These are phyloP conservation scores for Gobiocypris rarus DNA, from an alignment of 2,113 vertebrate genomes.

Conservation along the genomic window DNA sequence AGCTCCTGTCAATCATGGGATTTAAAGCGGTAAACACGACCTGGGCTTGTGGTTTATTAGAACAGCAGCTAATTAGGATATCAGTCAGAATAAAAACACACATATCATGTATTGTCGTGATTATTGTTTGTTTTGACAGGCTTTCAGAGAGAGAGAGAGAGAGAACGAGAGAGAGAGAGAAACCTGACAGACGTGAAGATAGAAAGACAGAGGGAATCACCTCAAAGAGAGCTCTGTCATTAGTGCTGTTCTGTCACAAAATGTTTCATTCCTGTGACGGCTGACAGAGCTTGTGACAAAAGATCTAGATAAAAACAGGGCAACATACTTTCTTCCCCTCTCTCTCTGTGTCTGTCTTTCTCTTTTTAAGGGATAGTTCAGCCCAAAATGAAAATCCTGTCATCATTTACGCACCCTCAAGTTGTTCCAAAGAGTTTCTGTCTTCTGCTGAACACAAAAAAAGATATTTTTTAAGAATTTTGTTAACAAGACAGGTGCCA, in stretches of 20 bases:
- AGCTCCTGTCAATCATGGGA: not conserved
- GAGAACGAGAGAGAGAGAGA: too few relatives aligned
- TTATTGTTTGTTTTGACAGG: constrained; percentile 35
- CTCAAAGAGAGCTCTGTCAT: constrained; percentile 42
- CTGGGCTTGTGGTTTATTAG: constrained; percentile 8
- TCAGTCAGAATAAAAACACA: constrained; percentile 44
- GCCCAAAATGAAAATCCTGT: too few relatives aligned
- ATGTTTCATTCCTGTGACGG: constrained; percentile 36
- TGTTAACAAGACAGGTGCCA: too few relatives aligned
- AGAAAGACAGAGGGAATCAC: not conserved
- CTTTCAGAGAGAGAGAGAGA: not conserved
- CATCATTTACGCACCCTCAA: too few relatives aligned
- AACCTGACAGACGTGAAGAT: not conserved
- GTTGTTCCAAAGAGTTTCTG: too few relatives aligned
- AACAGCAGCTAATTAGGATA: constrained; percentile 13
- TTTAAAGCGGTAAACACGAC: not conserved
- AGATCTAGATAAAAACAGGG: constrained; percentile 25
- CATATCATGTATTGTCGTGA: not conserved
- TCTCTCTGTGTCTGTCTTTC: not conserved
- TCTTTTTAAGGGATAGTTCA: not conserved
- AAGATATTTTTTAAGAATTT: too few relatives aligned
- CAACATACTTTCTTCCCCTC: not conserved
- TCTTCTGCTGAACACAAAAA: too few relatives aligned
- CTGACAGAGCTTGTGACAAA: constrained; percentile 36
- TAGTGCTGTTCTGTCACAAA: constrained; percentile 46